Base-by-base conservation (phyloP, 2,888 invertebrate species). In the Diplolepis rosae region DNA sequence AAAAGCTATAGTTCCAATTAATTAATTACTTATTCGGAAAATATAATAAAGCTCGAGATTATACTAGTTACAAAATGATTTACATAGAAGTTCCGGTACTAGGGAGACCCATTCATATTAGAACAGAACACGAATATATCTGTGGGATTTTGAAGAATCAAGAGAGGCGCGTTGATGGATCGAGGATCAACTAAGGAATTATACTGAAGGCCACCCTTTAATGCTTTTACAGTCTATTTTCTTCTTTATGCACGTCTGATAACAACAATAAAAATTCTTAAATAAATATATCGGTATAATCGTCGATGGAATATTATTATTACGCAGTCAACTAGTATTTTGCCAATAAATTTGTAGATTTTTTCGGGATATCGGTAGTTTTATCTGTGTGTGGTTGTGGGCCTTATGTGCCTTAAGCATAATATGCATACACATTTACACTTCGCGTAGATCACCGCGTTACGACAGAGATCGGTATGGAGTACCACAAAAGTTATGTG, bases 251-350 rank as follows among this genome's bases (percentile, higher is more conserved):
- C 83, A 83, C 83, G 83, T 87, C 84, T 82, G 85, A 85, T 86
- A 87, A 87, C 85, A 87, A 85, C 82, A 85, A 87, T 86, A 87
- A 87, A 87, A 87, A 85, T 87, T 86, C 85, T 87, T 87, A 87
- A 87, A 87, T 87, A 87, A 86, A 87, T 87, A 87, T 85, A 86
- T 85, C 79, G 82, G 82, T 84, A 83, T 83, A 83, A 84, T 87
- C 81, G 84, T 84, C 80, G 85, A 83, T 87, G 83, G 85, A 85
- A 85, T 85, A 87, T 85, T 85, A 82, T 84, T 85, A 85, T 56
- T 39, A 39, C 80, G 86, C 85, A 86, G 84, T 85, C 84, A 84
- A 82, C 84, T 85, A 85, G 80, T 71, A 66, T 45, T 69, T 72
- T 70, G 61, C 70, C 74, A 72, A 72, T 71, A 78, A 69, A 75